A percentile compares a stretch with the other conserved stretches of the same genome.
Conservation (phyloP, 2,888 invertebrate species). For the Trichogramma evanescens region DNA sequence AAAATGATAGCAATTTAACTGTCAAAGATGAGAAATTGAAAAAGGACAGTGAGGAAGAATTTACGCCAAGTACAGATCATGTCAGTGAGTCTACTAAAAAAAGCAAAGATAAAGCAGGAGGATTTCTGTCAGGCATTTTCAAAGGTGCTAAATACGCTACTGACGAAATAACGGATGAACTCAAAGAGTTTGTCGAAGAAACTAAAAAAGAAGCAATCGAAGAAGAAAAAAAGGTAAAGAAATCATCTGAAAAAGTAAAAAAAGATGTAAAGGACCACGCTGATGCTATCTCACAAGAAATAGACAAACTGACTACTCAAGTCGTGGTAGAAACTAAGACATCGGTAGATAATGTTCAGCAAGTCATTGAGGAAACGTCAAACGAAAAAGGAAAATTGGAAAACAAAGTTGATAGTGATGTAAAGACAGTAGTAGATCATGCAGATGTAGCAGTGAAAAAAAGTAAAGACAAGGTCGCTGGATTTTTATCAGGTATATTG, state of each 20-base stretch:
- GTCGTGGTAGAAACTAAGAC: not conserved
- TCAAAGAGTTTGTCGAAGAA: constrained; percentile 14
- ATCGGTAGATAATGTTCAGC: not conserved
- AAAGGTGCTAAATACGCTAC: constrained; percentile 32
- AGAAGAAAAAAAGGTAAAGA: constrained; percentile 23
- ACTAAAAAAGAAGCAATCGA: not conserved
- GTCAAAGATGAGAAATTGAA: too few relatives aligned
- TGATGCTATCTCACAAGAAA: not conserved
- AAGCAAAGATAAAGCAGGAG: constrained; percentile 30
- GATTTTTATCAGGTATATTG: constrained; percentile 12
- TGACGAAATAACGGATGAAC: constrained; percentile 26
- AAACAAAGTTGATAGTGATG: not conserved
- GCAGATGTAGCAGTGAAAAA: not conserved
- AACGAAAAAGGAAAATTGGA: not conserved
- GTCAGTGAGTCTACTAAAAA: not conserved
- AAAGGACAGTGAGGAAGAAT: too few relatives aligned
- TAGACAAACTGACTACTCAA: not conserved
- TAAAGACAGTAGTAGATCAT: not conserved
- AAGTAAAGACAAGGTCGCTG: constrained; percentile 8
- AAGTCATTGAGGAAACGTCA: not conserved
- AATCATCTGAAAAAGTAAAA: constrained; percentile 24
- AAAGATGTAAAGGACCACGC: constrained; percentile 9
- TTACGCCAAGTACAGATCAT: too few relatives aligned
- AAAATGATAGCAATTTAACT: not conserved
- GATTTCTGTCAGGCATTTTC: constrained; percentile 35